Conservation (phyloP, 2,797 vertebrate species). For the Limosa lapponica region DNA sequence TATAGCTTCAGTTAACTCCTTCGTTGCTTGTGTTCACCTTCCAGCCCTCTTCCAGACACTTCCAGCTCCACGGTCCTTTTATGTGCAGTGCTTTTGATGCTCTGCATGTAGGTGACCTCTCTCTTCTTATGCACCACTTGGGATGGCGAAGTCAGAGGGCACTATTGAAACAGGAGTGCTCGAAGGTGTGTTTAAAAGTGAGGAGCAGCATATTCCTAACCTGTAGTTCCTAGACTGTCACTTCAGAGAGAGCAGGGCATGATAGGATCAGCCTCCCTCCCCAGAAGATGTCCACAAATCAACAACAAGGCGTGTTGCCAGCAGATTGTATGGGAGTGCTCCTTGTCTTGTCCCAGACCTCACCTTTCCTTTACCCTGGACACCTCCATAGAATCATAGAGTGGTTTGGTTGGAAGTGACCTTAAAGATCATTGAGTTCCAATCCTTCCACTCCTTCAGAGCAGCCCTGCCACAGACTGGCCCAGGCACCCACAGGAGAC, state of each 20-base stretch:
- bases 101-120: neutral
- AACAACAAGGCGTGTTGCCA: neutral
- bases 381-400: too few species aligned
- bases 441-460: neutral
- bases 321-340: neutral
- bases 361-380: neutral
- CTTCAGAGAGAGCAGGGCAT: neutral
- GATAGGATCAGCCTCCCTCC: neutral
- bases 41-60: neutral
- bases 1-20: slow-evolving; percentile 38
- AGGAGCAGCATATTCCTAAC: neutral
- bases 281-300: neutral
- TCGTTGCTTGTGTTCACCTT: neutral
- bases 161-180: neutral
- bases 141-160: slow-evolving; percentile 20
- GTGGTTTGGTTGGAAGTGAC: too few species aligned
- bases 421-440: too few species aligned
- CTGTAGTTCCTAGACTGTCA: neutral
- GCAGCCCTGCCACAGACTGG: neutral
- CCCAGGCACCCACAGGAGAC: neutral
- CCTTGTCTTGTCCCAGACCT: neutral
- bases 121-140: neutral
- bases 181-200: neutral
- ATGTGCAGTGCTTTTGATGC: neutral
- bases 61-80: neutral